A percentile compares a stretch with the other conserved stretches of the same genome.
Conservation (phyloP, 2,888 invertebrate genomes). For the Amphimallon solstitiale region DNA sequence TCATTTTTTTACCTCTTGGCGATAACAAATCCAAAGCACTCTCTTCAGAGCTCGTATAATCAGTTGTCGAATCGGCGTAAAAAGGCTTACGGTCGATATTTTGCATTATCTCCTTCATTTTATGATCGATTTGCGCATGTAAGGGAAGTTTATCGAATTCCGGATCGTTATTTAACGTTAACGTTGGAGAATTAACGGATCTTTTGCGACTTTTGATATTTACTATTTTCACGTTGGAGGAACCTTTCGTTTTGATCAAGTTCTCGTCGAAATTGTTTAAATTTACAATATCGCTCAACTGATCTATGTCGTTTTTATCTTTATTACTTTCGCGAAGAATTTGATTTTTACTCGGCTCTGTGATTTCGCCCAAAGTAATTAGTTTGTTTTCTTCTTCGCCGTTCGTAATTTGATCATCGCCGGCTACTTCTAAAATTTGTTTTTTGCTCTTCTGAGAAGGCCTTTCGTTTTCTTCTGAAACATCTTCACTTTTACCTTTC, state of each 20-base stretch:
- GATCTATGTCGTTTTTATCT: no score
- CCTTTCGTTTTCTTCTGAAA: no score
- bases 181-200: conserved; percentile 45
- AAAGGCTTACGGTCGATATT: conserved; percentile 63
- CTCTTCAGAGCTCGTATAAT: conserved; percentile 57
- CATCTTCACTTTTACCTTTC: no score
- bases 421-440: no score
- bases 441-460: no score
- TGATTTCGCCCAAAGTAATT: not conserved
- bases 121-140: conserved; percentile 63
- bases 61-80: conserved; percentile 58
- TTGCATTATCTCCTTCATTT: conserved; percentile 67
- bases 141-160: conserved; percentile 52
- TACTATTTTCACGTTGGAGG: conserved; percentile 41
- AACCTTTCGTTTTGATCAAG: not conserved
- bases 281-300: no score
- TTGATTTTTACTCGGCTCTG: no score
- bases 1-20: conserved; percentile 5
- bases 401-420: no score
- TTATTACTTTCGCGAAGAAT: no score
- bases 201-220: conserved; percentile 44
- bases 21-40: conserved; percentile 22
- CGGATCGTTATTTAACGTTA: conserved; percentile 30
- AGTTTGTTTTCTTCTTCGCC: not conserved
- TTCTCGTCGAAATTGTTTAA: no score